phyloP scores from a whole-genome alignment of 2,797 vertebrate genomes.

The Phoxinus dragarum region DNA sequence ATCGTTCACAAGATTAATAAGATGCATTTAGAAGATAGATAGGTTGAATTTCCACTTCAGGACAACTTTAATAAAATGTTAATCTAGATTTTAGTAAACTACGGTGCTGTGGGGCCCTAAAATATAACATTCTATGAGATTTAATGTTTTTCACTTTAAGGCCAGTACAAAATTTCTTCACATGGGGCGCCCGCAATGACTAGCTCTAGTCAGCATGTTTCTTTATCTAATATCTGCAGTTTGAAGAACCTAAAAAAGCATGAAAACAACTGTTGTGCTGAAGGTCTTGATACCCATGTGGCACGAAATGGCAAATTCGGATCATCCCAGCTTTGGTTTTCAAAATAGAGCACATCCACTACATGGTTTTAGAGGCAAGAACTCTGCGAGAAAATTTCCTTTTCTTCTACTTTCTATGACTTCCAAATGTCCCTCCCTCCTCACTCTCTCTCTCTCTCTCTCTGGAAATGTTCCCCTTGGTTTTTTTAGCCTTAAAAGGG shows the following conservation, averaged over 20 bases:
- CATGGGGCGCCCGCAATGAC: neutral
- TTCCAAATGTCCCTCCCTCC: constrained; percentile 66
- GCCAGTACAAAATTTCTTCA: neutral
- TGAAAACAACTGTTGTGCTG: neutral
- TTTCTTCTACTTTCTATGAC: constrained; percentile 69
- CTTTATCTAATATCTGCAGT: constrained; percentile 9
- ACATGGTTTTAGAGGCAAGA: constrained; percentile 32
- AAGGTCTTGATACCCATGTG: constrained; percentile 12
- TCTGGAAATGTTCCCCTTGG: constrained; percentile 76
- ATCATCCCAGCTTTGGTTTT: constrained; percentile 9
- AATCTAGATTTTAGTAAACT: neutral
- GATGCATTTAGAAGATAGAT: neutral
- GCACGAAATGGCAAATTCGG: neutral
- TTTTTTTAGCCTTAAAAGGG: constrained; percentile 89
- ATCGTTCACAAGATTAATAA: neutral
- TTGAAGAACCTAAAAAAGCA: constrained; percentile 23
- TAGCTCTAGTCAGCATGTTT: constrained; percentile 56
- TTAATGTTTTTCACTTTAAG: constrained; percentile 8
- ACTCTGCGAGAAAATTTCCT: constrained; percentile 56
- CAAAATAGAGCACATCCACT: constrained; percentile 40
- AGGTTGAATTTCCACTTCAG: neutral
- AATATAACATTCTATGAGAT: neutral
- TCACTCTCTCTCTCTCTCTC: constrained; percentile 59
- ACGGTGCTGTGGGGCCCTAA: neutral
- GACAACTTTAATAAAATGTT: neutral